Percentiles rank a stretch among this genome's conserved stretches.
These are phyloP conservation scores for Uromys caudimaculatus DNA, from an alignment of 2,797 vertebrate species.

Conservation along the genomic window DNA sequence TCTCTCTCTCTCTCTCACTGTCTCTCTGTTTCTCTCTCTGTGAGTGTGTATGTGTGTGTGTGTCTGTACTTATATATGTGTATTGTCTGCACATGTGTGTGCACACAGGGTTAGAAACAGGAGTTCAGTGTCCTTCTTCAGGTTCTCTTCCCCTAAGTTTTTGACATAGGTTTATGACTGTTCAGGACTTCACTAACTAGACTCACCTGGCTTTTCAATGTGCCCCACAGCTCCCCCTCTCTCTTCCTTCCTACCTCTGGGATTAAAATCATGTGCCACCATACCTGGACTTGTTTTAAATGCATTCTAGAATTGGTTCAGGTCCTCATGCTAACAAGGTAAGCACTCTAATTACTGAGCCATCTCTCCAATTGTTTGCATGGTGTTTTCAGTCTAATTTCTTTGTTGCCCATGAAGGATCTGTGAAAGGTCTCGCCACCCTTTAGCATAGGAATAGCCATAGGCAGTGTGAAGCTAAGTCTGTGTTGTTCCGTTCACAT, in stretches of 20 bases:
- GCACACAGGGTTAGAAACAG: neutral
- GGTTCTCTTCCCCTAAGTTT: neutral
- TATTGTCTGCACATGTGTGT: neutral
- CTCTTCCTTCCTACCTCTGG: neutral
- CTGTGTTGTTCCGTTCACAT: rapidly evolving
- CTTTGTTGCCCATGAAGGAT: neutral
- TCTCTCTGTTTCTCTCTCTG: too few relatives aligned
- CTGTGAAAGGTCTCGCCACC: neutral
- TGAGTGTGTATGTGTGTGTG: neutral
- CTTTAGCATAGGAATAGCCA: neutral
- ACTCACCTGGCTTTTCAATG: neutral
- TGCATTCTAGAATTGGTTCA: neutral
- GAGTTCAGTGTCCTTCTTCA: neutral
- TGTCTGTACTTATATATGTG: neutral
- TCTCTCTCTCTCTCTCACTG: too few relatives aligned
- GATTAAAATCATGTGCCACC: neutral
- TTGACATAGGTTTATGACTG: neutral
- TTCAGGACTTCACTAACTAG: too few relatives aligned
- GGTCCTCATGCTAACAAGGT: neutral
- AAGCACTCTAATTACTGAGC: neutral
- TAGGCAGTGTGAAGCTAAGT: neutral
- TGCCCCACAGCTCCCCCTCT: too few relatives aligned
- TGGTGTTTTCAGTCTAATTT: neutral
- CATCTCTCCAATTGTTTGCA: neutral
- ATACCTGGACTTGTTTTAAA: neutral